These are phyloP conservation scores for Automeris io DNA, from an alignment of 2,888 invertebrate genomes.

Conservation along the genomic window DNA sequence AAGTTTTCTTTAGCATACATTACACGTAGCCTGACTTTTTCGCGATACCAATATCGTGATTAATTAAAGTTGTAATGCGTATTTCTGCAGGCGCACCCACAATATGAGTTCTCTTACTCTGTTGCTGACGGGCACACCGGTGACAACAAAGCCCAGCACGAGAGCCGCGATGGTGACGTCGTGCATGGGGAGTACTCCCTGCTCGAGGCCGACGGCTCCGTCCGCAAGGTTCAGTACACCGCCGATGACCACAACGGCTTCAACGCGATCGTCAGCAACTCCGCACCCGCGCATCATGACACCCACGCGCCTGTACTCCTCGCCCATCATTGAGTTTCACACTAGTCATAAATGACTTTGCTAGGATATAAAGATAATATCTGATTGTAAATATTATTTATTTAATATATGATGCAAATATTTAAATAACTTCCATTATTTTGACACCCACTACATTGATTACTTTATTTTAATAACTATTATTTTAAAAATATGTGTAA, in stretches of 20 bases:
- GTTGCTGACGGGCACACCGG: slow-evolving; percentile 76
- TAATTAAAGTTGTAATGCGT: not conserved
- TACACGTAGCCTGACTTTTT: not conserved
- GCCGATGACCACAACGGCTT: slow-evolving; percentile 70
- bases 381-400: no score
- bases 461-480: no score
- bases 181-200: slow-evolving; percentile 75
- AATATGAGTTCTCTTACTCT: slow-evolving; percentile 76
- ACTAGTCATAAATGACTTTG: slow-evolving; percentile 14
- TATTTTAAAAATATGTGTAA: no score
- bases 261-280: slow-evolving; percentile 57
- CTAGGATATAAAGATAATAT: no score
- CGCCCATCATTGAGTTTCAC: slow-evolving; percentile 31
- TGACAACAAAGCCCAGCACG: slow-evolving; percentile 78
- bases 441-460: no score
- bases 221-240: slow-evolving; percentile 71
- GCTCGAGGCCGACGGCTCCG: slow-evolving; percentile 70
- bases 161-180: slow-evolving; percentile 77
- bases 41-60: not conserved
- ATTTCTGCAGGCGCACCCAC: slow-evolving; percentile 60
- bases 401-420: no score
- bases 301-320: slow-evolving; percentile 31
- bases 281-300: slow-evolving; percentile 43
- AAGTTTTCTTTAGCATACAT: slow-evolving; percentile 17
- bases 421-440: no score